These are phyloP conservation scores for Athene cunicularia DNA, from an alignment of 2,113 vertebrate genomes.

Conservation along the genomic window DNA sequence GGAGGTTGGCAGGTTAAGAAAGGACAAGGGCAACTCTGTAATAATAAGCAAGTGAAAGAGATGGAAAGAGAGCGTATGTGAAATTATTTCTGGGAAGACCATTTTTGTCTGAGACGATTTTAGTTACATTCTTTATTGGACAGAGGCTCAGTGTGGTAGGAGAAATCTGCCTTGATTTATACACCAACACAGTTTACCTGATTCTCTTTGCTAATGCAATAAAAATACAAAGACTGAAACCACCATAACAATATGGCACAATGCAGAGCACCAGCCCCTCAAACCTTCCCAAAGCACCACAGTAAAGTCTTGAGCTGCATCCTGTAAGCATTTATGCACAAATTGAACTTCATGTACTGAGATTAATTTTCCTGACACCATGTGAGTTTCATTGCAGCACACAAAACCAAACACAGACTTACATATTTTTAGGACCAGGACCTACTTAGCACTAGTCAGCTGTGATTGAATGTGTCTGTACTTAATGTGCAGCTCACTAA, in stretches of 20 bases:
- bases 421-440: background rate
- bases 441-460: background rate
- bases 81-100: background rate
- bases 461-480: background rate
- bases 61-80: background rate
- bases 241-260: background rate
- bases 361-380: constrained; percentile 20
- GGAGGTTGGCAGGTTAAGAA: background rate
- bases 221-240: background rate
- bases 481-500: background rate
- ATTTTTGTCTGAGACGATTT: background rate
- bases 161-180: background rate
- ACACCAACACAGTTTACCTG: background rate
- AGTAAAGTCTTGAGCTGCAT: background rate
- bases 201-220: background rate
- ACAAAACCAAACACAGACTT: constrained; percentile 17
- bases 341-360: background rate
- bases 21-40: background rate
- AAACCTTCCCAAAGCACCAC: background rate
- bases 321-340: background rate
- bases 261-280: background rate
- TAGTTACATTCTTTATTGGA: background rate
- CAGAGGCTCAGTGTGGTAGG: background rate
- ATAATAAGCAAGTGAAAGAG: background rate
- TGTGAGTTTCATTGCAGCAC: background rate